A percentile compares a stretch with the other conserved stretches of the same genome.
Conservation (phyloP, 2,113 vertebrate genomes). For the Apteryx owenii region DNA sequence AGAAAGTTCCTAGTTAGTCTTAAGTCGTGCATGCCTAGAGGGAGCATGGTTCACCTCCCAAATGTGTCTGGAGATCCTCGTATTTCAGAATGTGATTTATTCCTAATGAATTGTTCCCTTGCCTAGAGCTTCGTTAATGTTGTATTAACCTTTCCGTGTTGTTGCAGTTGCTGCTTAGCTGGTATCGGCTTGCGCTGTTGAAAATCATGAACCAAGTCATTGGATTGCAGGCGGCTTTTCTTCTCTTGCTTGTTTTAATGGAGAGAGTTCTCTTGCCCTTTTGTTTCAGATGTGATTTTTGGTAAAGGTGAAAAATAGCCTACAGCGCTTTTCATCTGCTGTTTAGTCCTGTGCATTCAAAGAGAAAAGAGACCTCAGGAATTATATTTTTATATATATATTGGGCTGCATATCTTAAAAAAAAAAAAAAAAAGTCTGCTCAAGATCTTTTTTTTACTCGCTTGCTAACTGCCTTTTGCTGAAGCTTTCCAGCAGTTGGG, state of each 20-base stretch:
- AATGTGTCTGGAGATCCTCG: neutral
- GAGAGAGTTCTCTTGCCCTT: neutral
- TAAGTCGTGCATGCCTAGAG: neutral
- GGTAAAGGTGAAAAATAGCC: neutral
- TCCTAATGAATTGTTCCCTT: neutral
- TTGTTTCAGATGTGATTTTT: neutral
- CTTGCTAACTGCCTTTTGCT: neutral
- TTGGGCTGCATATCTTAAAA: neutral
- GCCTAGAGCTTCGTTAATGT: accelerated
- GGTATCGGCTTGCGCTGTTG: neutral
- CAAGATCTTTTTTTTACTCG: neutral
- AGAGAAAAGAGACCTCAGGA: neutral
- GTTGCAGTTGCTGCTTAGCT: neutral
- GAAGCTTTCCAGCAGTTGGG: neutral
- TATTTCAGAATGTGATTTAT: neutral
- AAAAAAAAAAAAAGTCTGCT: neutral
- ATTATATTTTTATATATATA: too few relatives aligned
- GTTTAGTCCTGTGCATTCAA: neutral
- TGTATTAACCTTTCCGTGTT: neutral
- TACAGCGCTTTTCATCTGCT: neutral
- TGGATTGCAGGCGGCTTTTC: neutral
- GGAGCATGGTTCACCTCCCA: neutral
- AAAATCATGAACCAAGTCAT: neutral
- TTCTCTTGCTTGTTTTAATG: neutral
- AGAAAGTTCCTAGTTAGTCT: neutral